Conservation (phyloP, 2,797 vertebrate species). For the Malurus splendens region DNA sequence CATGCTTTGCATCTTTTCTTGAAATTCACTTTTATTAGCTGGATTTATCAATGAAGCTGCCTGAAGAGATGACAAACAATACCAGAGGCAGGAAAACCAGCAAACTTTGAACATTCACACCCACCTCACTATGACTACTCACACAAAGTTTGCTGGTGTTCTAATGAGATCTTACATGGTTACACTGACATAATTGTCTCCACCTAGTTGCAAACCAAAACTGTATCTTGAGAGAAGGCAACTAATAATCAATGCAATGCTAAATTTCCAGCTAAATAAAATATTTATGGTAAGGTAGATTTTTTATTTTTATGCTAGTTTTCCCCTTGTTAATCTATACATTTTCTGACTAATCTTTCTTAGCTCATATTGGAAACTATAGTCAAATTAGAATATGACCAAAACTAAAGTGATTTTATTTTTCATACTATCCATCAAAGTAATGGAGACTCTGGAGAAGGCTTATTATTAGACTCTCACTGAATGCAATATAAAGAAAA, state of each 20-base stretch:
- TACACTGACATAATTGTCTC: neutral
- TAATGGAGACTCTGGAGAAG: neutral
- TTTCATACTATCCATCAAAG: neutral
- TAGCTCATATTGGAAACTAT: neutral
- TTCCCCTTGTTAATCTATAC: neutral
- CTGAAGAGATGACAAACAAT: constrained; percentile 66
- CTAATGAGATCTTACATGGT: neutral
- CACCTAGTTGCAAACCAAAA: neutral
- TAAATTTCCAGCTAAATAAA: neutral
- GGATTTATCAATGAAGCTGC: constrained; percentile 71
- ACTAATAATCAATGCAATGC: neutral
- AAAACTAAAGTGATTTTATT: neutral
- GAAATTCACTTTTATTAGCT: constrained; percentile 70
- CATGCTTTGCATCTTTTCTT: constrained; percentile 76
- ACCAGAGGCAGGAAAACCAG: neutral
- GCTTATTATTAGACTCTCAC: neutral
- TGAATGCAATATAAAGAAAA: neutral
- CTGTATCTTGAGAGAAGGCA: neutral
- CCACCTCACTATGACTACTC: neutral
- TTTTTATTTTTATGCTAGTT: neutral
- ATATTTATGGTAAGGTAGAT: neutral
- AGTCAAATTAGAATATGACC: neutral
- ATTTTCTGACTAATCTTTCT: neutral
- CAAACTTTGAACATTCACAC: neutral
- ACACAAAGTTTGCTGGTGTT: neutral